A percentile compares a stretch with the other conserved stretches of the same genome.
Conservation (phyloP, 2,113 vertebrate species). For the Eulemur rufifrons region DNA sequence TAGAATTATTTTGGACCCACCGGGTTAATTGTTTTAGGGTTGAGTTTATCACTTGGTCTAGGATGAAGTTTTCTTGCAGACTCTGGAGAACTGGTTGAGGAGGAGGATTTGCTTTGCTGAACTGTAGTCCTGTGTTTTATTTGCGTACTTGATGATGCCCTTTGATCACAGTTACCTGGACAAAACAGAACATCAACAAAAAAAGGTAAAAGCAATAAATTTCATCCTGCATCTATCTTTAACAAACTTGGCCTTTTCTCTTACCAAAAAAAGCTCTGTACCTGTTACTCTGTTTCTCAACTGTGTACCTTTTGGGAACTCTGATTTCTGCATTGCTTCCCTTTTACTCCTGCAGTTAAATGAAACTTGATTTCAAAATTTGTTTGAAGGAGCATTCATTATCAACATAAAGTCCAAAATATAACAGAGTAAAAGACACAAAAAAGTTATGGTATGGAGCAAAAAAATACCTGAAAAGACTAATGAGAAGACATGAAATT, state of each 20-base stretch:
- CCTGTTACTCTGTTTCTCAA: conserved; percentile 53
- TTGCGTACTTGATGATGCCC: conserved; percentile 69
- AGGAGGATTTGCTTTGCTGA: conserved; percentile 73
- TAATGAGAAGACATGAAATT: background rate
- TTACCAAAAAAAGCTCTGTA: background rate
- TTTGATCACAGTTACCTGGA: conserved; percentile 75
- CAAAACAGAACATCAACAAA: background rate
- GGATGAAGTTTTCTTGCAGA: conserved; percentile 71
- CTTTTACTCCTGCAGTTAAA: conserved; percentile 15
- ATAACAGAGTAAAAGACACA: background rate
- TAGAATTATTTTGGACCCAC: conserved; percentile 75
- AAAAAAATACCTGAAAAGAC: conserved; percentile 12
- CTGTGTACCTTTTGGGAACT: background rate
- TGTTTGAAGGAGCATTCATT: background rate
- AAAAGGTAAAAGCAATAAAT: background rate
- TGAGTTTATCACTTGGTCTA: conserved; percentile 88
- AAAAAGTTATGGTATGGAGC: background rate
- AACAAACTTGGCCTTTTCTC: background rate
- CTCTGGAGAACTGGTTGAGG: conserved; percentile 62
- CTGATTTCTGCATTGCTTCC: conserved; percentile 50
- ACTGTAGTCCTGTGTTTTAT: conserved; percentile 60
- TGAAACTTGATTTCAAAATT: conserved; percentile 43
- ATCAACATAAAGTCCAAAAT: background rate
- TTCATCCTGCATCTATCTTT: background rate
- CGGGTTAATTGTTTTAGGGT: conserved; percentile 90